Evolutionary conservation across 2,797 vertebrate species (phyloP).

Genomic region (Artibeus jamaicensis): DNA sequence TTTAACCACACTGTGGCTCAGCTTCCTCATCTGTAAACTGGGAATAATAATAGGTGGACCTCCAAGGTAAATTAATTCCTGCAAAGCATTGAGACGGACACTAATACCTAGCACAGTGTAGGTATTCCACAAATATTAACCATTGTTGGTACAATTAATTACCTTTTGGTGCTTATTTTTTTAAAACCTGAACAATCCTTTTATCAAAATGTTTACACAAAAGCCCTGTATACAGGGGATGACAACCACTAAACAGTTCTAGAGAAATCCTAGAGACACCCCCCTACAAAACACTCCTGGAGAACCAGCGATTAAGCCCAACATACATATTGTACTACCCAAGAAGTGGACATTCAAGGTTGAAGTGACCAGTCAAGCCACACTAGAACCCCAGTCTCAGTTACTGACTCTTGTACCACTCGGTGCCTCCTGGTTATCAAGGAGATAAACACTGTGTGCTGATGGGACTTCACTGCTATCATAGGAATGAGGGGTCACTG

Average conservation of each 20-base stretch:
- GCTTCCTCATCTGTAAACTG: not conserved
- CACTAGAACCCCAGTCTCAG: not conserved
- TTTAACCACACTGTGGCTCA: not conserved
- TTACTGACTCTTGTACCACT: not conserved
- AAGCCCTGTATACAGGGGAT: not conserved
- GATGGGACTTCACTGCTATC: not conserved
- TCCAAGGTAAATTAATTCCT: not conserved
- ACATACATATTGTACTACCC: not conserved
- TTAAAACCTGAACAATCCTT: conserved; percentile 11
- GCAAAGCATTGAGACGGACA: not conserved
- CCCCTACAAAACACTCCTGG: not conserved
- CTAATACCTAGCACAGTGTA: not conserved
- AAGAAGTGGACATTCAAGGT: not conserved
- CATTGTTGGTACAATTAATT: not conserved
- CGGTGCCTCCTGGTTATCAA: not conserved
- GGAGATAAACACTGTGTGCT: not conserved
- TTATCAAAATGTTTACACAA: not conserved
- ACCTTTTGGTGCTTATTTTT: not conserved
- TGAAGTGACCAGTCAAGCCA: not conserved
- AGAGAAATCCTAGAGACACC: not conserved
- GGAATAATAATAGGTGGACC: not conserved
- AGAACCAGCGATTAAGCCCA: not conserved
- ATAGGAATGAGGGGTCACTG: not conserved
- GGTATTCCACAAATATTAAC: not conserved
- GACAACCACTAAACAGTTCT: not conserved